Evolutionary conservation across 2,113 vertebrate species (phyloP).

Genomic region (Aspiorhynchus laticeps): DNA sequence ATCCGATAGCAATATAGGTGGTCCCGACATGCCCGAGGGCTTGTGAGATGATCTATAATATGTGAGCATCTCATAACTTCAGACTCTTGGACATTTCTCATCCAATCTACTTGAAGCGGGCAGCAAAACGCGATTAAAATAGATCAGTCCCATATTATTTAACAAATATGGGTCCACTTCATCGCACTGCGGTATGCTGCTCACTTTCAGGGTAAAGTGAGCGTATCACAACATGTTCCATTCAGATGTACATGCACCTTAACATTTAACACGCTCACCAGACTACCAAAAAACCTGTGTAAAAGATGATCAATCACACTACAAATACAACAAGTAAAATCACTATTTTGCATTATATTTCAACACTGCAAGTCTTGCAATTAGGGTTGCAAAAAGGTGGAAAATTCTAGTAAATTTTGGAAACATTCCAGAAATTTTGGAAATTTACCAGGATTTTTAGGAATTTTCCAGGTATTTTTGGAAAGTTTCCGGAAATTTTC

Average conservation of each 20-base stretch:
- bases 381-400: too few relatives aligned
- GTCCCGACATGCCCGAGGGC: background rate
- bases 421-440: too few relatives aligned
- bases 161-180: background rate
- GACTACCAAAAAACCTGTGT: background rate
- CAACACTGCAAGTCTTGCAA: background rate
- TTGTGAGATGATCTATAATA: constrained; percentile 4
- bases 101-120: background rate
- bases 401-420: too few relatives aligned
- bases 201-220: background rate
- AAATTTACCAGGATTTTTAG: background rate
- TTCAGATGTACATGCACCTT: background rate
- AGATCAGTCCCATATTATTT: background rate
- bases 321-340: background rate
- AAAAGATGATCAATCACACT: background rate
- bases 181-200: background rate
- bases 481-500: too few relatives aligned
- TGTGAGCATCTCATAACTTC: background rate
- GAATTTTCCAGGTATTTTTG: too few relatives aligned
- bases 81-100: background rate
- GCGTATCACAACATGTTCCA: background rate
- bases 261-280: background rate
- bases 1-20: background rate
- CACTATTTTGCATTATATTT: background rate
- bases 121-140: background rate